phyloP scores from a whole-genome alignment of 2,797 vertebrate species.

The Chaenodraco wilsoni region DNA sequence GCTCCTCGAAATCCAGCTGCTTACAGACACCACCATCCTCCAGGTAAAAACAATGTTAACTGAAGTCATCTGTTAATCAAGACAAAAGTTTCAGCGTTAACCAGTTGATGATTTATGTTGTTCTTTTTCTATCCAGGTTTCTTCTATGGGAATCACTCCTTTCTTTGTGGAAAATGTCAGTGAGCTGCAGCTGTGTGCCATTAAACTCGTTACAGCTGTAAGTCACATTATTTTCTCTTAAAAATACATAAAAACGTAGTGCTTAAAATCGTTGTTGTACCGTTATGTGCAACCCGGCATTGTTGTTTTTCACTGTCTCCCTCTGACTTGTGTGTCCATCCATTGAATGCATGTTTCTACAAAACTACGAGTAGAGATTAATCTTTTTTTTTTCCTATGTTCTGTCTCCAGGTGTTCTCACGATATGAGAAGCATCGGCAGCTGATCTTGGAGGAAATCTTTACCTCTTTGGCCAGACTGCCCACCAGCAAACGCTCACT shows the following conservation, averaged over 20 bases:
- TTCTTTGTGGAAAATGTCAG: slow-evolving; percentile 99
- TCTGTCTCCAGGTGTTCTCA: slow-evolving; percentile 90
- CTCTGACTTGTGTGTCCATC: neutral
- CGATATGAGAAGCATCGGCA: slow-evolving; percentile 98
- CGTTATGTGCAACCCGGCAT: neutral
- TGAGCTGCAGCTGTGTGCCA: slow-evolving; percentile 95
- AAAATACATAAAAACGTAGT: neutral
- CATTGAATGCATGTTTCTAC: neutral
- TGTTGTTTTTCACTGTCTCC: neutral
- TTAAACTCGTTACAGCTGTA: slow-evolving; percentile 97
- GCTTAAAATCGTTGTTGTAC: neutral
- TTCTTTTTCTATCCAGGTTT: slow-evolving; percentile 82
- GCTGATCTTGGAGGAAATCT: slow-evolving; percentile 97
- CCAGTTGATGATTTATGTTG: neutral
- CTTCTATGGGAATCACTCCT: slow-evolving; percentile 98
- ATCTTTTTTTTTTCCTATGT: neutral
- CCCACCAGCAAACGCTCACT: slow-evolving; percentile 98
- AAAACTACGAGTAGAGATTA: neutral
- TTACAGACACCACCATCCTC: slow-evolving; percentile 97
- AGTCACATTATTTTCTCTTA: slow-evolving; percentile 58
- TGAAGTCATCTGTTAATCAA: neutral
- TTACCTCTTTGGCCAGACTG: slow-evolving; percentile 95
- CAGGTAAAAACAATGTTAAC: slow-evolving; percentile 83
- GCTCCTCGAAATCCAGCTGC: slow-evolving; percentile 94
- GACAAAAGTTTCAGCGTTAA: neutral